A percentile compares a stretch with the other conserved stretches of the same genome.
Evolutionary conservation across 2,113 vertebrate genomes (phyloP).

Genomic region (Brienomyrus brachyistius): DNA sequence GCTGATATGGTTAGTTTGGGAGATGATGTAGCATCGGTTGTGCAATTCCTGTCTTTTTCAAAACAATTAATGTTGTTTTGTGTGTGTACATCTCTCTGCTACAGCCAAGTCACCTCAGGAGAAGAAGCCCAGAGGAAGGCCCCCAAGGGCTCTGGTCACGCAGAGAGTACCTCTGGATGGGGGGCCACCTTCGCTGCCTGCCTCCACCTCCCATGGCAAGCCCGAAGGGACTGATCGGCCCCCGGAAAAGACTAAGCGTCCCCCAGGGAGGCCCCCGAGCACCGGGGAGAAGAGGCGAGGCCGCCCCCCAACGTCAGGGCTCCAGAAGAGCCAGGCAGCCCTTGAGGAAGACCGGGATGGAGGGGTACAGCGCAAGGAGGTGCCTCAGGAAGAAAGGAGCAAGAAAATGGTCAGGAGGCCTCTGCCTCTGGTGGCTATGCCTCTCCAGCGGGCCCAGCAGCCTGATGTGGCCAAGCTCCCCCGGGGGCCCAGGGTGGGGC

Average conservation of each 20-base stretch:
- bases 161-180: not conserved
- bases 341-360: slow-evolving; percentile 58
- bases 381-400: slow-evolving; percentile 68
- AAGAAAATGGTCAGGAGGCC: slow-evolving; percentile 71
- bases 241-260: slow-evolving; percentile 77
- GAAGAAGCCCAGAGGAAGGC: slow-evolving; percentile 67
- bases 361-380: slow-evolving; percentile 29
- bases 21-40: not conserved
- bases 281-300: slow-evolving; percentile 83
- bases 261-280: slow-evolving; percentile 65
- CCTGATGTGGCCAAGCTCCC: slow-evolving; percentile 40
- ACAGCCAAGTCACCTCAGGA: slow-evolving; percentile 34
- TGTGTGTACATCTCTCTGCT: not conserved
- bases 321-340: slow-evolving; percentile 52
- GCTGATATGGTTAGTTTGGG: not conserved
- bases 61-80: not conserved
- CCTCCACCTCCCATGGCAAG: slow-evolving; percentile 58
- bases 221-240: slow-evolving; percentile 61
- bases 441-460: not conserved
- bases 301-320: slow-evolving; percentile 76
- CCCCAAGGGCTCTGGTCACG: slow-evolving; percentile 51
- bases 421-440: slow-evolving; percentile 33
- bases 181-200: not conserved
- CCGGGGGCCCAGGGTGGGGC: slow-evolving; percentile 35
- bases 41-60: not conserved